Base-by-base conservation (phyloP, 2,113 vertebrate genomes). In the Pipra filicauda region DNA sequence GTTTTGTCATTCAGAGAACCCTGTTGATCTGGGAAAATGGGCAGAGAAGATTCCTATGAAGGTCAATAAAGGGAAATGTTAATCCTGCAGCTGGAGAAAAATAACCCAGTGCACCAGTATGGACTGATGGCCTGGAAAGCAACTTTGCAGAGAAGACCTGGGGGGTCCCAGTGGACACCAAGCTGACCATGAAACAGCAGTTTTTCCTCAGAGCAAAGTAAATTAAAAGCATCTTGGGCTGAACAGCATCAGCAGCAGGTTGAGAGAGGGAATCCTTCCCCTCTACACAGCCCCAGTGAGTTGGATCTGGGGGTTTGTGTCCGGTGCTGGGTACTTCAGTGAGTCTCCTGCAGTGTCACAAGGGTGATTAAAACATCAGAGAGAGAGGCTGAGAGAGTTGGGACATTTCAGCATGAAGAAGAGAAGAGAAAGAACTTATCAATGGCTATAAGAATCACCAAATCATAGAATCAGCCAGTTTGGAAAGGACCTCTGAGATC, bases 241-340 rank as follows among this genome's bases (percentile, higher is more conserved):
- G n/a, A 76, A 48, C 11, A 61, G 4, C 12, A 18, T 1, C 57
- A 74, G 19, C 22, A 83, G 31, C 24, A 71, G 9, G 9, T 3
- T 55, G 28, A 69, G 5, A 17, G 35, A 57, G 7, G 37, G 8
- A 52, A 52, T 67, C 39, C 24, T 59, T 58, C 15, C 28, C 21
- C 15, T 58, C 43, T 48, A 1, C 31, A 72, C 33, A 27, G 12
- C 8, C 61, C 27, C 9, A 49, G 24, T 15, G 75, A 51, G 35
- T 41, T 2, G 1, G 5, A 5, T 9, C 49, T 28, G 48, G n/a
- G 35, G 11, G 4, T 14, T n/a, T 67, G 37, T n/a, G 28, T 6
- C 15, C 69, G 57, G 19, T 8, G 52, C n/a, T 85, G 70, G 23
- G 5, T n/a, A 27, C 15, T 39, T 0, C 2, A 24, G 6, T 9